Base-by-base conservation (phyloP, 64 coral and sea anemone genomes). In the Dendrophyllia cribrosa region DNA sequence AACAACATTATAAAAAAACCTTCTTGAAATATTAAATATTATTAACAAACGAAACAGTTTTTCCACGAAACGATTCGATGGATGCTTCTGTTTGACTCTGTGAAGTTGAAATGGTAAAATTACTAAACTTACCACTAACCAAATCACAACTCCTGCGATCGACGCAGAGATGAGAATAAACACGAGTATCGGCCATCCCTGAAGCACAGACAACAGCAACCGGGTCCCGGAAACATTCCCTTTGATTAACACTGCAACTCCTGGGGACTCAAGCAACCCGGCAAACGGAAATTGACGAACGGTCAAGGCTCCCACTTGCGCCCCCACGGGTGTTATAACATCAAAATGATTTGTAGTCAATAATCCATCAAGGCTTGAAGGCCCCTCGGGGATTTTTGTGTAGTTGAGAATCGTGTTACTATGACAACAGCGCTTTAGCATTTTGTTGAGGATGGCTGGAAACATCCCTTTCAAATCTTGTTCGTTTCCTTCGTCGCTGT, bases 121-220 rank as follows among this genome's bases (percentile, higher is more conserved):
- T 56, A 9, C 53, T 56, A n/a, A n/a, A 88, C 94, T 91, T 77
- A 99, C 94, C 88, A 94, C 74, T 52, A 96, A 74, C 97, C 97
- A 99, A 70, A 99, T 99, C 10, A 99, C 50, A 58, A 99, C 86
- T 17, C 97, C 97, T 34, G 94, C 91, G n/a, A 96, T 58, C 4
- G 87, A 55, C 3, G 97, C 97, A 15, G 94, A 94, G 1, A 99
- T 75, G 7, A 99, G 51, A 43, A 99, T 96, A 44, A 99, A 99
- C 11, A 99, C 92, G 3, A 99, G 58, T 66, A 99, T 81, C 50
- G 97, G 97, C 97, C 97, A 99, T 4, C 91, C 94, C 56, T 94
- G 83, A 51, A 99, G 77, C 7, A 99, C 94, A 23, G 97, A 96
- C 6, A 96, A 48, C 20, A 99, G 77, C 7, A 99, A 45, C 52